A percentile compares a stretch with the other conserved stretches of the same genome.
Conservation (phyloP, 35 echinoderm and acorn worm species). For the Diadema setosum region DNA sequence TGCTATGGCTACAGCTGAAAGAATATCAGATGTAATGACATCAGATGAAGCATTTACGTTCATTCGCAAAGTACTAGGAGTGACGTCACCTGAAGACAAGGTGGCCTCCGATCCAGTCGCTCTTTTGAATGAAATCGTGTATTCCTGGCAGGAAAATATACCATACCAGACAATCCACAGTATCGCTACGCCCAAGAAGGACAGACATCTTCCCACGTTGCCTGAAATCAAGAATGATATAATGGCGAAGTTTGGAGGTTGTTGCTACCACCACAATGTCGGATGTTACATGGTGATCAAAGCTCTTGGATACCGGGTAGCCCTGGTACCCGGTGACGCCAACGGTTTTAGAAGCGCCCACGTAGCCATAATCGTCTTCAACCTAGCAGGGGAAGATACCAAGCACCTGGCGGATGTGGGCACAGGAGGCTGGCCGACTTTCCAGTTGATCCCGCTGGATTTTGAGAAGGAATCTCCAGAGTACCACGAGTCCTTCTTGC, state of each 20-base stretch:
- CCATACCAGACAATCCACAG: constrained; percentile 61
- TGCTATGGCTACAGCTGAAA: no score
- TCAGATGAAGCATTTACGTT: not conserved
- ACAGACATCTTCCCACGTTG: constrained; percentile 26
- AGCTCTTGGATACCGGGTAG: constrained; percentile 20
- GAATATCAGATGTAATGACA: no score
- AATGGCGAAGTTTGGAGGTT: constrained; percentile 1
- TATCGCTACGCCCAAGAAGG: not conserved
- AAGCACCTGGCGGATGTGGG: constrained; percentile 52
- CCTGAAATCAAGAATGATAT: constrained; percentile 37
- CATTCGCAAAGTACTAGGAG: not conserved
- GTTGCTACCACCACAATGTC: constrained; percentile 46
- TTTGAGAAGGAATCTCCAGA: constrained; percentile 51
- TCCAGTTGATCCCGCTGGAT: constrained; percentile 40
- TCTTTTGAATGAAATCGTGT: not conserved
- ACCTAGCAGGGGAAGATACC: constrained; percentile 17
- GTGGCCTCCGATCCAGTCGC: not conserved
- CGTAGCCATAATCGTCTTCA: not conserved
- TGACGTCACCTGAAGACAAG: not conserved
- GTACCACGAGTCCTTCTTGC: constrained; percentile 29
- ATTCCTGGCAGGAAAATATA: not conserved
- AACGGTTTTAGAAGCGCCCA: not conserved
- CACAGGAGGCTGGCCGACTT: constrained; percentile 24
- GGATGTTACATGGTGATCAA: constrained; percentile 28
- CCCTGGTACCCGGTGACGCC: not conserved